These are phyloP conservation scores for Rhinogobius similis DNA, from an alignment of 2,113 vertebrate genomes.

Conservation along the genomic window DNA sequence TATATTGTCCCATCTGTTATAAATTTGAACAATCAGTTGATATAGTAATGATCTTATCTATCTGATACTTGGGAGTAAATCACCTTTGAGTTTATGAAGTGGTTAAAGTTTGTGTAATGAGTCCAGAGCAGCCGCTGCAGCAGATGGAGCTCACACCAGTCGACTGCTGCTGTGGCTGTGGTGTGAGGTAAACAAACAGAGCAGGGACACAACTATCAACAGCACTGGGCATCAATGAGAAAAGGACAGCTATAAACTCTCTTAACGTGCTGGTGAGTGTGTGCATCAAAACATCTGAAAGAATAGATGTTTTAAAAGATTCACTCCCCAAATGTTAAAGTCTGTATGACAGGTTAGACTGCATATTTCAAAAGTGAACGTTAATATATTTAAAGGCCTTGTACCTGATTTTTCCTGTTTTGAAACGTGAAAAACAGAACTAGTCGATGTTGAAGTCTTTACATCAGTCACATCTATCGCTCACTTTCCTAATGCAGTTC, in stretches of 20 bases:
- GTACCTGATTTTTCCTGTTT: too few relatives aligned
- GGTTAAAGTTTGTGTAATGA: background rate
- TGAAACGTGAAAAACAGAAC: too few relatives aligned
- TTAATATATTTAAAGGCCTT: too few relatives aligned
- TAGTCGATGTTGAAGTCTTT: too few relatives aligned
- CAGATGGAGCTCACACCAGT: constrained; percentile 9
- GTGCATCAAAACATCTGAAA: background rate
- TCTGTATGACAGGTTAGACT: too few relatives aligned
- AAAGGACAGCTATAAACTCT: background rate
- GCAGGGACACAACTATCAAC: constrained; percentile 20
- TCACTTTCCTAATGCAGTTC: too few relatives aligned
- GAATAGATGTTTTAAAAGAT: background rate
- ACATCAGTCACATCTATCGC: too few relatives aligned
- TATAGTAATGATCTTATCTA: too few relatives aligned
- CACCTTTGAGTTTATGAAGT: background rate
- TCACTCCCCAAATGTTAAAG: too few relatives aligned
- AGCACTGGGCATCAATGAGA: constrained; percentile 23
- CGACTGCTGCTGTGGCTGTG: constrained; percentile 36
- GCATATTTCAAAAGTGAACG: too few relatives aligned
- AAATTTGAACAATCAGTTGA: too few relatives aligned
- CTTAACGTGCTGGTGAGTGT: background rate
- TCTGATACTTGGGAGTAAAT: background rate
- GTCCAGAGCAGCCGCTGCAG: constrained; percentile 31
- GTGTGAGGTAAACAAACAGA: constrained; percentile 40
- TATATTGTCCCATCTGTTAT: too few relatives aligned